Base-by-base conservation (phyloP, 2,888 invertebrate genomes). In the Eilema caniola region DNA sequence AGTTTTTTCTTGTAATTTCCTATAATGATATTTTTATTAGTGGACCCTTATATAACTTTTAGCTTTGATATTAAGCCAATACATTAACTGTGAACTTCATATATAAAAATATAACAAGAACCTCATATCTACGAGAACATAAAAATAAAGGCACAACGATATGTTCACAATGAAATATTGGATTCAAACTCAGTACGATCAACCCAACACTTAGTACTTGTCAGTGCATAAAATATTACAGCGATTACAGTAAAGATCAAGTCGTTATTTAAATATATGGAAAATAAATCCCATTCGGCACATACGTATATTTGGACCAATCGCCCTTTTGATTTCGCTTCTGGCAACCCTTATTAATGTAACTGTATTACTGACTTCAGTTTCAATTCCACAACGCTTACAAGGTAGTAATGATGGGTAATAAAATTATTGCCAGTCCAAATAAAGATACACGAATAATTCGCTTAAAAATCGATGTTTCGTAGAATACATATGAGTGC, bases 371-470 rank as follows among this genome's bases (percentile, higher is more conserved):
- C 73, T 68, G 77, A 80, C 77, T 80, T 76, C 70, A 63, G 69
- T 72, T 82, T 82, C 83, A 82, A 82, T 82, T 77, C 77, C 71
- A 56, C 77, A 77, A 80, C 78, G 80, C 81, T 76, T 76, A 62
- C 60, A 75, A 16, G 65, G 60, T 74, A 72, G 75, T 73, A 77
- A 79, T 78, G 66, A 80, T 66, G 33, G 73, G 65, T 73, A 82
- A 80, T 77, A 79, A 83, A 82, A 76, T 67, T 77, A 72, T 77
- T 78, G 71, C 69, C 67, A 80, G 65, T 60, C 62, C 74, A 70
- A 70, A 71, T 61, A 53, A 69, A 62, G 74, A 69, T 69, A 63
- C 63, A 62, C 53, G n/a, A 53, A 53, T 5, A 53, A 53, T 67
- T 69, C 37, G 23, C 56, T 60, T 20, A 72, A 71, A 79, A 77